Evolutionary conservation across 2,113 vertebrate genomes (phyloP).

Genomic region (Hippoglossus stenolepis): DNA sequence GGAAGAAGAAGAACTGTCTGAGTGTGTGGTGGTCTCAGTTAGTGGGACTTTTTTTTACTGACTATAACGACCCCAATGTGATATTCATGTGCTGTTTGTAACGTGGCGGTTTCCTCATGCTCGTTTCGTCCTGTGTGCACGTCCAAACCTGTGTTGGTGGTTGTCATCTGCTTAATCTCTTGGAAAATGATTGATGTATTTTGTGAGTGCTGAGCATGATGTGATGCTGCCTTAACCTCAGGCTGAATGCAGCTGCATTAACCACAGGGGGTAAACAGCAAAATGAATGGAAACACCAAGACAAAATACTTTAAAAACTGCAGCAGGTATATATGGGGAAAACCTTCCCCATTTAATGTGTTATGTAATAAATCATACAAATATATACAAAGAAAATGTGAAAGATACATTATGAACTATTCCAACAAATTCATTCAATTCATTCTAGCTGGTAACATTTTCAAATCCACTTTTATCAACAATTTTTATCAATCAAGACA

Average conservation of each 20-base stretch:
- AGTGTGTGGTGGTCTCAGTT: slow-evolving; percentile 37
- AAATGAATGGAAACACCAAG: slow-evolving; percentile 10
- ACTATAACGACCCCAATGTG: neutral
- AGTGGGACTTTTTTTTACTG: neutral
- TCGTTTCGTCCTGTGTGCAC: slow-evolving; percentile 21
- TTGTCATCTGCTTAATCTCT: slow-evolving; percentile 25
- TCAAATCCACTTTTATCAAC: too few relatives aligned
- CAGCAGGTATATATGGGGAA: neutral
- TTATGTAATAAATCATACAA: neutral
- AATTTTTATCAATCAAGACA: too few relatives aligned
- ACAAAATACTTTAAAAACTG: neutral
- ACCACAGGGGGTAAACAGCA: slow-evolving; percentile 36
- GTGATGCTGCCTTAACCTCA: slow-evolving; percentile 32
- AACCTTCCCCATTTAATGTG: neutral
- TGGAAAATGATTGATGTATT: slow-evolving; percentile 22
- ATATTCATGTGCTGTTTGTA: neutral
- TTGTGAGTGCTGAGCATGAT: slow-evolving; percentile 63
- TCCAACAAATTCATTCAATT: too few relatives aligned
- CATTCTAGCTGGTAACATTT: too few relatives aligned
- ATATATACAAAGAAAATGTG: too few relatives aligned
- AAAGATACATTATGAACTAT: too few relatives aligned
- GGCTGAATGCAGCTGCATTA: slow-evolving; percentile 33
- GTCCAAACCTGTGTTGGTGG: slow-evolving; percentile 25
- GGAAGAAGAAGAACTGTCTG: slow-evolving; percentile 6
- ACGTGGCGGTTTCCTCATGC: slow-evolving; percentile 9